These are phyloP conservation scores for Antitype chi DNA, from an alignment of 2,888 invertebrate species.

Conservation along the genomic window DNA sequence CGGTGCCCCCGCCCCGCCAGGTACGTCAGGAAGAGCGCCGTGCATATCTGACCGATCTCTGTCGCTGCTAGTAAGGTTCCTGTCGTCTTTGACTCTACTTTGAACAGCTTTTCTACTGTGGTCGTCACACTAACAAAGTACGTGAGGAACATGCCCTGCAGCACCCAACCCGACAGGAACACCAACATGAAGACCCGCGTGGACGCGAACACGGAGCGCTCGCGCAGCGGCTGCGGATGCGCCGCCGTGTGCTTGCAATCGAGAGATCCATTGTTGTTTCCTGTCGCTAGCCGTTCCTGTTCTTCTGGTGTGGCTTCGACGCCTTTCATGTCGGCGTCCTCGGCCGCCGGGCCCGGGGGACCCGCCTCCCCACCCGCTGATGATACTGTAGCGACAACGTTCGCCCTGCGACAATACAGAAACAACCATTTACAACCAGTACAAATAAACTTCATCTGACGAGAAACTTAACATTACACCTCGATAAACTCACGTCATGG, in stretches of 20 bases:
- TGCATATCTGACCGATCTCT: conserved; percentile 98
- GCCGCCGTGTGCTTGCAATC: conserved; percentile 93
- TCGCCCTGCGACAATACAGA: conserved; percentile 85
- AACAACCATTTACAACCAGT: conserved; percentile 60
- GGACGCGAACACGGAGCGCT: conserved; percentile 94
- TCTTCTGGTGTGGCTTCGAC: conserved; percentile 89
- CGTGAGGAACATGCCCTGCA: conserved; percentile 98
- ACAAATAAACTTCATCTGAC: conserved; percentile 23
- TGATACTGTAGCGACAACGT: conserved; percentile 79
- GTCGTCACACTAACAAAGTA: conserved; percentile 98
- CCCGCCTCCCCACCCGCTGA: conserved; percentile 83
- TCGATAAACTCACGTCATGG: conserved; percentile 84
- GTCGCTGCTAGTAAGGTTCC: conserved; percentile 97
- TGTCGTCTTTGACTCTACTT: conserved; percentile 97
- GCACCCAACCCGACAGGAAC: conserved; percentile 96
- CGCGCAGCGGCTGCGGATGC: conserved; percentile 84
- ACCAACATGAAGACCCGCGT: conserved; percentile 97
- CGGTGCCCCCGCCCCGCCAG: conserved; percentile 97
- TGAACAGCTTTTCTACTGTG: conserved; percentile 97
- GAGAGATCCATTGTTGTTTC: conserved; percentile 93
- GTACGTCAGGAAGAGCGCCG: conserved; percentile 96
- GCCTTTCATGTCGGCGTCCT: conserved; percentile 87
- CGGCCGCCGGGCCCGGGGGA: conserved; percentile 83
- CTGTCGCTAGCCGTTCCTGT: conserved; percentile 87
- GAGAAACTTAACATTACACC: conserved; percentile 21